These are phyloP conservation scores for Entomobrya multifasciata DNA, from an alignment of 2,888 invertebrate genomes.

Conservation along the genomic window DNA sequence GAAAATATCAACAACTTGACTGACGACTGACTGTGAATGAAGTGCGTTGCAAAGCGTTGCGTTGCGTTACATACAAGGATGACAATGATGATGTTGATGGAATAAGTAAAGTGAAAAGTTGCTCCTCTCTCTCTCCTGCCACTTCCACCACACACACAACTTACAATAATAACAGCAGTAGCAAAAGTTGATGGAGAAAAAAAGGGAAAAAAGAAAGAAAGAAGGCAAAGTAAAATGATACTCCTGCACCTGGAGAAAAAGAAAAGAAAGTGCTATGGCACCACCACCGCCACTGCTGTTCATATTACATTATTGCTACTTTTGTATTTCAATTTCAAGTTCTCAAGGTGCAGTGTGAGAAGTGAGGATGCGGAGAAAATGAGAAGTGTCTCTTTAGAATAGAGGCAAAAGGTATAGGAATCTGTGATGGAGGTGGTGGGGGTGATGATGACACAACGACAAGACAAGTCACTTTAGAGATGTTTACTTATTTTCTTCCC, in stretches of 20 bases:
- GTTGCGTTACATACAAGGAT: no score
- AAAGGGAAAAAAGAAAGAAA: neutral
- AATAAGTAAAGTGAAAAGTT: slow-evolving; percentile 57
- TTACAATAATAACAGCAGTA: slow-evolving; percentile 1
- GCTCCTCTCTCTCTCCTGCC: slow-evolving; percentile 10
- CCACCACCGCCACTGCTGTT: no score
- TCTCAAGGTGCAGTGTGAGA: slow-evolving; percentile 5
- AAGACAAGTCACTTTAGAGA: slow-evolving; percentile 72
- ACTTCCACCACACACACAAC: neutral
- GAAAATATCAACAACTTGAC: neutral
- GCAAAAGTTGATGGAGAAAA: neutral
- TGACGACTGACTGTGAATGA: neutral
- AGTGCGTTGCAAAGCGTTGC: neutral
- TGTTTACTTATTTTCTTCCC: slow-evolving; percentile 68
- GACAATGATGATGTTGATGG: slow-evolving; percentile 42
- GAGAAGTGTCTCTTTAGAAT: slow-evolving; percentile 12
- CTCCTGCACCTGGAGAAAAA: no score
- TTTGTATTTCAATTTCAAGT: neutral
- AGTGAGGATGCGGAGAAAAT: no score
- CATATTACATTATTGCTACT: neutral
- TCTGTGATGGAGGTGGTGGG: neutral
- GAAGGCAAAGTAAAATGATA: neutral
- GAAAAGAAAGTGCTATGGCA: no score
- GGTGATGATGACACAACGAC: slow-evolving; percentile 66
- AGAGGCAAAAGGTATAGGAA: no score